Base-by-base conservation (phyloP, 2,888 invertebrate genomes). In the Drosophila kokeensis region DNA sequence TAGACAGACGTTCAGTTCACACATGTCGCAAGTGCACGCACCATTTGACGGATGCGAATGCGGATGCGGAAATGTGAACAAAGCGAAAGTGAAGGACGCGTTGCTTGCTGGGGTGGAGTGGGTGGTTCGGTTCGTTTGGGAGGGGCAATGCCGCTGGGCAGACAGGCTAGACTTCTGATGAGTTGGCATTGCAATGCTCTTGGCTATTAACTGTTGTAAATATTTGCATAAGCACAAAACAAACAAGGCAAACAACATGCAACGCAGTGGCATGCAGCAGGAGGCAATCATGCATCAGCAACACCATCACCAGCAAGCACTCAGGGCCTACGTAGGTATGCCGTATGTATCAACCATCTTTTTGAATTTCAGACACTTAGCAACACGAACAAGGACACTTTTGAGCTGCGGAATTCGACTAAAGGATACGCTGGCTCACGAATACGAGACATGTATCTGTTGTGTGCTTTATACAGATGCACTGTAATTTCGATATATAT, bases 121-220 rank as follows among this genome's bases (percentile, higher is more conserved):
- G 13, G 24, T 57, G 54, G 15, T 45, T 21, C 2, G n/a, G 27
- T 18, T 32, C 36, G 21, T 57, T 24, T 29, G 21, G 27, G 13
- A 15, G 54, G 45, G 62, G 68, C 64, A 34, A 29, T 52, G 79
- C 89, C 69, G 60, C 40, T 50, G 73, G 86, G 57, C 69, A 69
- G 32, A 55, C 32, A 65, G 76, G 67, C 79, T 74, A 86, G 69
- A 87, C 82, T 57, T 68, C 76, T 83, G 87, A 79, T 75, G 85
- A 82, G 81, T 68, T 63, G 71, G 69, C 72, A 71, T 68, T 80
- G 78, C 85, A 73, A 59, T 69, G 89, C 89, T 89, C 69, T 72
- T 89, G 87, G 89, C 90, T 89, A 86, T 86, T 86, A 86, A 89
- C 90, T 73, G 73, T 69, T 63, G 75, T 79, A 86, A 86, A 86